phyloP scores from a whole-genome alignment of 2,113 vertebrate genomes.

The Tragelaphus strepsiceros region DNA sequence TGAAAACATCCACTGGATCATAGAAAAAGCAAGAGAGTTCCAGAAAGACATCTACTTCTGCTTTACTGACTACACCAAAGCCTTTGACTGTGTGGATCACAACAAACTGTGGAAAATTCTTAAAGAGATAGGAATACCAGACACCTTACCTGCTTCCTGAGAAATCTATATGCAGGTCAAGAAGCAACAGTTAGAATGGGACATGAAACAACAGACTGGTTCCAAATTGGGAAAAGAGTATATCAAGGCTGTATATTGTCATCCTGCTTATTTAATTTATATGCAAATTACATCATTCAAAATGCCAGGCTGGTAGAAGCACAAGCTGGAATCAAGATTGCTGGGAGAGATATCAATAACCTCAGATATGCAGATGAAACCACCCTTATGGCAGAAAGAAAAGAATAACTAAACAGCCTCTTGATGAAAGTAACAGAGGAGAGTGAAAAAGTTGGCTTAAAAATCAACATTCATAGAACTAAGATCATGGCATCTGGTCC shows the following conservation, averaged over 20 bases:
- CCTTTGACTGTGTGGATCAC: background rate
- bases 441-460: background rate
- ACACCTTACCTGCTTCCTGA: background rate
- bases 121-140: background rate
- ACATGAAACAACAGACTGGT: background rate
- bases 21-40: background rate
- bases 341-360: background rate
- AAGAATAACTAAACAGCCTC: background rate
- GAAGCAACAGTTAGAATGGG: background rate
- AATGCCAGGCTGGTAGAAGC: background rate
- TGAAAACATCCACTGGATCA: too few species aligned
- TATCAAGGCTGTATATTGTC: background rate
- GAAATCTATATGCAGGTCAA: background rate
- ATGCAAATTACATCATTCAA: background rate
- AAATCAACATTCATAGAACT: background rate
- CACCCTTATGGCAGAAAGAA: background rate
- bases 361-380: background rate
- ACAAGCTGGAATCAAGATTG: background rate
- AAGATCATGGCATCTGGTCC: background rate
- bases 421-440: background rate
- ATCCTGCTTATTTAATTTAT: background rate
- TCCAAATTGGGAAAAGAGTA: background rate
- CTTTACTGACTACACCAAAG: background rate
- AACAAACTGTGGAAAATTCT: background rate
- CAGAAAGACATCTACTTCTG: background rate